Percentiles rank a stretch among this genome's conserved stretches.
These are phyloP conservation scores for Andrena flavipes DNA, from an alignment of 2,888 invertebrate genomes.

Conservation along the genomic window DNA sequence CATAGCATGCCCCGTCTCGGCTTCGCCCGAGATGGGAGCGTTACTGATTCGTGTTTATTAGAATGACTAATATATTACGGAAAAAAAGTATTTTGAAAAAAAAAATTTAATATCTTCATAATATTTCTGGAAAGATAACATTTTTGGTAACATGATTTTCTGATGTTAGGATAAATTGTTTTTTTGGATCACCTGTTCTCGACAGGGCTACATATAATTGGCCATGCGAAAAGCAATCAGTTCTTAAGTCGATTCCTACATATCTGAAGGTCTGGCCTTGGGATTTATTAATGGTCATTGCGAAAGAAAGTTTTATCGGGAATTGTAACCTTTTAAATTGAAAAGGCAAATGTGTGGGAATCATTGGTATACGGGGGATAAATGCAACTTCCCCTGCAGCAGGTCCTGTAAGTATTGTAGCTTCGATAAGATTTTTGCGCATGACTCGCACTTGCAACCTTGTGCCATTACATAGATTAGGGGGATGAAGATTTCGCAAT, in stretches of 20 bases:
- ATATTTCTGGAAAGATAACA: constrained; percentile 2
- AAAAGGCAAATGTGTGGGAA: neutral
- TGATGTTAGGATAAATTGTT: constrained; percentile 4
- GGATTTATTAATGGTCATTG: constrained; percentile 11
- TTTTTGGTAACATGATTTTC: constrained; percentile 6
- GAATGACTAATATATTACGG: no score
- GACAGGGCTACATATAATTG: constrained; percentile 8
- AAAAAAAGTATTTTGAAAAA: no score
- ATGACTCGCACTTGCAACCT: neutral
- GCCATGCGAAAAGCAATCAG: constrained; percentile 2
- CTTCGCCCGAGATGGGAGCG: neutral
- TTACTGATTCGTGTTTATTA: neutral
- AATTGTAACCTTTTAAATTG: constrained; percentile 2
- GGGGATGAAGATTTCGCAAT: neutral
- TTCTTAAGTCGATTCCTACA: neutral
- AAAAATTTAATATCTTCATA: neutral
- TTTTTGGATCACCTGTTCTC: constrained; percentile 4
- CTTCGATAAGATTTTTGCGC: neutral
- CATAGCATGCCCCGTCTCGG: no score
- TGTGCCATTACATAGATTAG: neutral
- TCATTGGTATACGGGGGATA: constrained; percentile 5
- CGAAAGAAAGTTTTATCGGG: constrained; percentile 8
- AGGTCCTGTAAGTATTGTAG: constrained; percentile 4
- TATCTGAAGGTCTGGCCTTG: constrained; percentile 7
- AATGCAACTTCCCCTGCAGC: neutral